Conservation (phyloP, 2,113 vertebrate species). For the Isichthys henryi region DNA sequence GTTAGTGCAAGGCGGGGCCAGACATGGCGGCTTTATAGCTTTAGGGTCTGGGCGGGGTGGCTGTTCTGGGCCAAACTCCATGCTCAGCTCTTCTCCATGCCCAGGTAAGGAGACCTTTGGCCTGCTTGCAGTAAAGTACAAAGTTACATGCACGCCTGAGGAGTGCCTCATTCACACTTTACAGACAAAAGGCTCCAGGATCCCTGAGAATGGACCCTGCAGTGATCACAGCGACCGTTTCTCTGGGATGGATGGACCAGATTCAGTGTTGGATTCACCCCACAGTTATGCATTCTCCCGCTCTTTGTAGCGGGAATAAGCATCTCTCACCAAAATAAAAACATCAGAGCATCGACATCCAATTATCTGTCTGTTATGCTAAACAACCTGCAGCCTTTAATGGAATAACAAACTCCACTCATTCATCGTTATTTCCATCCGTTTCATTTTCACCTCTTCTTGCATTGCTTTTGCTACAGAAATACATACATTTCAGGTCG, state of each 20-base stretch:
- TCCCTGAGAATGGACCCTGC: background rate
- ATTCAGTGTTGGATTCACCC: background rate
- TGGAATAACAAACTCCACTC: background rate
- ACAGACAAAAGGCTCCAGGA: background rate
- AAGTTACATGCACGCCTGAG: background rate
- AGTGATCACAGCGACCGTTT: background rate
- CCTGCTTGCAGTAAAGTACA: constrained; percentile 1
- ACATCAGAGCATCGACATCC: background rate
- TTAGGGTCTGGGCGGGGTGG: constrained; percentile 45
- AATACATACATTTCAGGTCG: background rate
- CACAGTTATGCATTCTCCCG: background rate
- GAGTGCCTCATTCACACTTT: background rate
- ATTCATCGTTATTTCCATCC: background rate
- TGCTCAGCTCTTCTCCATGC: background rate
- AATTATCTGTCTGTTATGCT: background rate
- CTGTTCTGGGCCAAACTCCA: constrained; percentile 27
- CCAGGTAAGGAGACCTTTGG: constrained; percentile 8
- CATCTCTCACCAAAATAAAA: background rate
- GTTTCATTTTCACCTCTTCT: background rate
- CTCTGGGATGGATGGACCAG: background rate
- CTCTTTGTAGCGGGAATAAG: background rate
- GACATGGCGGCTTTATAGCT: constrained; percentile 51
- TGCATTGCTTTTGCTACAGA: background rate
- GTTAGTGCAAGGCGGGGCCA: constrained; percentile 38
- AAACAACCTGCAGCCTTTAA: background rate